phyloP scores from a whole-genome alignment of 2,113 vertebrate genomes.

The Zosterops japonicus region DNA sequence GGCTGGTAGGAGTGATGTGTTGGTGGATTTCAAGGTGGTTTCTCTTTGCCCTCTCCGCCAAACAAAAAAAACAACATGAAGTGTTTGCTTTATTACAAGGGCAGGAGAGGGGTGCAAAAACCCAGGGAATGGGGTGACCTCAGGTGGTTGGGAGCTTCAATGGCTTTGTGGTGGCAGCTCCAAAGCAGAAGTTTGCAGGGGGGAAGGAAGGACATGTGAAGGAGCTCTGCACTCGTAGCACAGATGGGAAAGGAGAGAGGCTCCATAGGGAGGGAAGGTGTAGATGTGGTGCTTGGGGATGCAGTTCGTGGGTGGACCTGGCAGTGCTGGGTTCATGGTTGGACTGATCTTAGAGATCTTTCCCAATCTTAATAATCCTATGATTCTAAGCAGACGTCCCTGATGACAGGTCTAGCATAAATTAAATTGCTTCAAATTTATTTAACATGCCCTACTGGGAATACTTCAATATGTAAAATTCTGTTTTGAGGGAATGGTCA shows the following conservation, averaged over 20 bases:
- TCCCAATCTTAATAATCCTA: background rate
- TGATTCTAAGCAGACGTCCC: background rate
- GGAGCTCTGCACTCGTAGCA: fast-evolving
- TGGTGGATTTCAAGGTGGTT: background rate
- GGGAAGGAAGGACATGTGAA: background rate
- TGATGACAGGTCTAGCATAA: background rate
- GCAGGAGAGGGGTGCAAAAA: background rate
- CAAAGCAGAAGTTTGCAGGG: background rate
- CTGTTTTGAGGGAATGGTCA: background rate
- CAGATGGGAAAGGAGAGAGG: background rate
- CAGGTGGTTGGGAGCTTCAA: background rate
- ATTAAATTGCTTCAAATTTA: background rate
- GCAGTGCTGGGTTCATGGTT: background rate
- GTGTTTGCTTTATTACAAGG: background rate
- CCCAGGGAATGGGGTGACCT: fast-evolving
- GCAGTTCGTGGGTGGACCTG: background rate
- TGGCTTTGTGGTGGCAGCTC: background rate
- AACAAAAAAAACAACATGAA: background rate
- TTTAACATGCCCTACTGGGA: background rate
- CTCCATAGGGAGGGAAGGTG: background rate
- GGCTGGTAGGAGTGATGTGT: fast-evolving
- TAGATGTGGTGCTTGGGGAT: background rate
- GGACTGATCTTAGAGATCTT: background rate
- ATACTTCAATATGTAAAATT: background rate
- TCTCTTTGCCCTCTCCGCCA: background rate